Conservation (phyloP, 2,888 invertebrate genomes). For the Onthophagus sagittarius region DNA sequence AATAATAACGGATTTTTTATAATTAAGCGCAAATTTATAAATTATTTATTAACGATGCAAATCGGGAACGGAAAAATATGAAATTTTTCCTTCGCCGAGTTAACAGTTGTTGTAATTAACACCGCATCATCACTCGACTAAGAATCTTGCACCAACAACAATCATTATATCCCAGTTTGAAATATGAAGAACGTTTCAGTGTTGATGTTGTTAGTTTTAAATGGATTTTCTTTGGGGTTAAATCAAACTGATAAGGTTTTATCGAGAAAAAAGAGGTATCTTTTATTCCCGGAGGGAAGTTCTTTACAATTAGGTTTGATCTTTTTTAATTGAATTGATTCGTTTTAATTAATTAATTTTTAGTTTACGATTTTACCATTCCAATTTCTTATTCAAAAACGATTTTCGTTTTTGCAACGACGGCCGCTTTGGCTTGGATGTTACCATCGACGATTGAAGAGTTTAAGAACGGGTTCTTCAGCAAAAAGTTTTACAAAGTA, state of each 20-base stretch:
- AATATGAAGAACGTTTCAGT: neutral
- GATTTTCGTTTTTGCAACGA: constrained; percentile 65
- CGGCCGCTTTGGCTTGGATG: constrained; percentile 74
- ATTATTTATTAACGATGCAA: neutral
- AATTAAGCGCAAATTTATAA: neutral
- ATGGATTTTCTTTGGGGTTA: neutral
- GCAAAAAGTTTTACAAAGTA: constrained; percentile 1
- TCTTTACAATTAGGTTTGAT: constrained; percentile 48
- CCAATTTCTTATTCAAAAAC: constrained; percentile 53
- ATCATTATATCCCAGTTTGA: neutral
- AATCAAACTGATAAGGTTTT: constrained; percentile 27
- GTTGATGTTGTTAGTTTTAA: neutral
- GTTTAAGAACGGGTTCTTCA: neutral
- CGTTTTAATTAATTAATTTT: neutral
- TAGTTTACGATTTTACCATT: constrained; percentile 62
- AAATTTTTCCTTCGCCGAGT: neutral
- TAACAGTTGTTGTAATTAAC: constrained; percentile 6
- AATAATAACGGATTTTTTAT: neutral
- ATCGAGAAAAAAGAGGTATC: constrained; percentile 42
- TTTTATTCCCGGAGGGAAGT: constrained; percentile 49
- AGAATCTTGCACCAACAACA: neutral
- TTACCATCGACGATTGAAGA: constrained; percentile 54
- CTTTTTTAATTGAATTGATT: no score
- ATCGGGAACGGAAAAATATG: neutral
- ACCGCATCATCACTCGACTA: neutral